A percentile compares a stretch with the other conserved stretches of the same genome.
These are phyloP conservation scores for Pollachius pollachius DNA, from an alignment of 2,113 vertebrate genomes.

Conservation along the genomic window DNA sequence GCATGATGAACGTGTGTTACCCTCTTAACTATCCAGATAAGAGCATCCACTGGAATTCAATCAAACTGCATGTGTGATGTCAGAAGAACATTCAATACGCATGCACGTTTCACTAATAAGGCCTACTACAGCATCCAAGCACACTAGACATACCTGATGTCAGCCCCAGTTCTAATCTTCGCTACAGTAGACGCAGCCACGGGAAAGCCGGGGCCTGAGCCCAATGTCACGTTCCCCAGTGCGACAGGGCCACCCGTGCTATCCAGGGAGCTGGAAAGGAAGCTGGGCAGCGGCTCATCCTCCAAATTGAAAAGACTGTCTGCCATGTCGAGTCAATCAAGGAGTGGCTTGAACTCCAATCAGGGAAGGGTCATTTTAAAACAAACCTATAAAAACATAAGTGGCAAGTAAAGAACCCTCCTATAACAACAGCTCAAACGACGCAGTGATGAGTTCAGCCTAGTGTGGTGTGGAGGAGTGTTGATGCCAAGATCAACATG, in stretches of 20 bases:
- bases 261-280: slow-evolving; percentile 76
- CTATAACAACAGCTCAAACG: no score
- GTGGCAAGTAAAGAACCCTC: no score
- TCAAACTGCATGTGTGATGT: neutral
- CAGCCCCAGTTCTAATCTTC: slow-evolving; percentile 70
- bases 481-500: no score
- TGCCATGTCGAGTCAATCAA: slow-evolving; percentile 63
- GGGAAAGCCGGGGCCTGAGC: slow-evolving; percentile 86
- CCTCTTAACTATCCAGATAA: no score
- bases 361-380: slow-evolving; percentile 43
- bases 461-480: no score
- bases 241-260: slow-evolving; percentile 64
- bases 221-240: slow-evolving; percentile 82
- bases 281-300: slow-evolving; percentile 89
- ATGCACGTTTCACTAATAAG: no score
- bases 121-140: no score
- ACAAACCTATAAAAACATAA: no score
- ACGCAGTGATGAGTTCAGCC: no score
- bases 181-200: slow-evolving; percentile 92
- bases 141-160: slow-evolving; percentile 78
- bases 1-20: neutral
- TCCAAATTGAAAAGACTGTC: slow-evolving; percentile 82
- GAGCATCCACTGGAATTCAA: neutral
- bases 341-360: slow-evolving; percentile 25
- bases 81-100: no score